These are phyloP conservation scores for Zonitis immaculata DNA, from an alignment of 2,888 invertebrate genomes.

Conservation along the genomic window DNA sequence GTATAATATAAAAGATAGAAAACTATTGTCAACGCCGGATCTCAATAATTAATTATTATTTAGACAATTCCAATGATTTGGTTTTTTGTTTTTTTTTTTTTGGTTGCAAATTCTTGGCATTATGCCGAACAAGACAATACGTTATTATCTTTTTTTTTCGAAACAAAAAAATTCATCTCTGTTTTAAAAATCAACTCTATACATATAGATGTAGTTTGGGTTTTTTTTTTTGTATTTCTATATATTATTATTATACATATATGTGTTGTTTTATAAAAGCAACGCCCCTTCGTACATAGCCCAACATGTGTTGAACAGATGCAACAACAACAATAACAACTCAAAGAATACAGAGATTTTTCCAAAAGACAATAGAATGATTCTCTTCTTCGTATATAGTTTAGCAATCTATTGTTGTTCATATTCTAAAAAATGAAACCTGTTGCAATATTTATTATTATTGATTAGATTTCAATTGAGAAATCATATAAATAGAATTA, in stretches of 20 bases:
- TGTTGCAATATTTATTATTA: background rate
- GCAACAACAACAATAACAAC: slow-evolving; percentile 3
- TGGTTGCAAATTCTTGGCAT: slow-evolving; percentile 6
- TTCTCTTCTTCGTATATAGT: background rate
- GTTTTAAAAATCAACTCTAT: slow-evolving; percentile 22
- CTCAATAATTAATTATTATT: background rate
- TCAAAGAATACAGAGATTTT: background rate
- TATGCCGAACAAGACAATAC: slow-evolving; percentile 11
- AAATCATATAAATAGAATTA: background rate
- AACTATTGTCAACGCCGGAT: slow-evolving; percentile 1
- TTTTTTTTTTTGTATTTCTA: background rate
- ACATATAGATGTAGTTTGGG: slow-evolving; percentile 3
- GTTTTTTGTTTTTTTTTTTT: too few species aligned
- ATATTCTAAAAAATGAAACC: too few species aligned
- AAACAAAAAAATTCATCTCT: background rate
- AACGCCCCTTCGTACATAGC: slow-evolving; percentile 14
- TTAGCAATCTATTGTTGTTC: background rate
- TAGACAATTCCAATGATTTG: too few species aligned
- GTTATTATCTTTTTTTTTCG: slow-evolving; percentile 20
- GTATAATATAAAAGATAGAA: background rate
- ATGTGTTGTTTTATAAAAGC: slow-evolving; percentile 1
- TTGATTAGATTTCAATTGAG: background rate
- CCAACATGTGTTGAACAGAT: slow-evolving; percentile 21
- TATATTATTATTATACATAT: too few species aligned
- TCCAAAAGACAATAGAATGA: background rate